Evolutionary conservation across 2,113 vertebrate species (phyloP), one percentile per base, ranked within the genome.

Genomic region (Zeus faber): DNA sequence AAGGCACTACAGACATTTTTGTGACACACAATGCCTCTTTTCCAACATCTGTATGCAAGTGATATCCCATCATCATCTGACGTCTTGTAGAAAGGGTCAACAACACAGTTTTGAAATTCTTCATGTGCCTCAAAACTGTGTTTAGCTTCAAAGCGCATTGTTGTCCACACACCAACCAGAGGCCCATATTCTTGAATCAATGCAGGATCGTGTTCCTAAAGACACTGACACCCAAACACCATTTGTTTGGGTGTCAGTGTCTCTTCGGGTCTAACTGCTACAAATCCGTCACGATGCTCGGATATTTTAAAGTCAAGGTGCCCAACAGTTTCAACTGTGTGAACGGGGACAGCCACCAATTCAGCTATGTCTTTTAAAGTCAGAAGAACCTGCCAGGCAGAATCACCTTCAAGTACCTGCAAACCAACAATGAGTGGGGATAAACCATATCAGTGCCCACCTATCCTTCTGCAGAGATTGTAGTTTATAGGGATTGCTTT

Each of bases 341-440:
- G 55, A 49, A 73, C 18, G 21, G 71, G 52, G 23, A 26, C 47
- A 55, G 54, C 45, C 14, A 49, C 45, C 20, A 65, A 47, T 33
- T 72, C 58, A 51, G 54, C 51, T 41, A 62, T 62, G 29, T 67
- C 48, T 39, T 67, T 62, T 39, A 65, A 62, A 53, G 40, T 62
- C 48, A 58, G 6, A 31, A 67, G 44, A 58, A 63, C 21, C 10
- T 70, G 56, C 61, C 61, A 74, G 10, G 48, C 52, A 65, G 45
- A 13, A 56, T 69, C 17, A 65, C 29, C 31, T 9, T 45, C 49
- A 54, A 51, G 43, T 55, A 69, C 40, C 46, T 20, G 26, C 13
- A n/a, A 61, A 46, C 55, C 65, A 56, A 61, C 48, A 40, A 63
- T 47, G 21, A 69, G 44, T 49, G 40, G 51, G 33, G 69, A 41